Evolutionary conservation across 2,888 invertebrate genomes (phyloP), one percentile per base, ranked within the genome.

Genomic region (Charanyca ferruginea): DNA sequence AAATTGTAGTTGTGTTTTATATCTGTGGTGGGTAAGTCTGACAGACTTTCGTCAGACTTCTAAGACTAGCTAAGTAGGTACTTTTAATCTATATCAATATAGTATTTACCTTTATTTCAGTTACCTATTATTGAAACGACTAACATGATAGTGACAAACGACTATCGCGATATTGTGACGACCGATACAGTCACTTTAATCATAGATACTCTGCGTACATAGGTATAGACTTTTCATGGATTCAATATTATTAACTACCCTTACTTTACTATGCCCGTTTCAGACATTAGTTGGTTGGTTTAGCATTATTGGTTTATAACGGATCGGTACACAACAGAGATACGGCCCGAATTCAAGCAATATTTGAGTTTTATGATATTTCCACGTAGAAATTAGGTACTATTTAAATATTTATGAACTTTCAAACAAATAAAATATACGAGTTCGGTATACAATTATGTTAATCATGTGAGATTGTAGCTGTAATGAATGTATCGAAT

Each of bases 301-400:
- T 77, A 54, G 45, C 66, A 23, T 55, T 77, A 65, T 54, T 66
- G 38, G 41, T 22, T 66, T 62, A 52, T 45, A 61, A 67, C 11
- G 55, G 53, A n/a, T n/a, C n/a, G n/a, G n/a, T n/a, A n/a, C n/a
- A n/a, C n/a, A n/a, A n/a, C n/a, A 13, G 13, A 20, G 47, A 55
- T 51, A 53, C 16, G 32, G 32, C 11, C 18, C 8, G 9, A 38
- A 28, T 49, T 47, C 11, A 8, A 13, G 35, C 9, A 32, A 11
- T 9, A 32, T 2, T 11, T 9, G 32, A 32, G 11, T 32, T 32
- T 9, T 11, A 32, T 32, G 3, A 18, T 16, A 20, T 48, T 42
- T 32, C n/a, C 9, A 7, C 1, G 13, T 41, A n/a, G 5, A 22
- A 22, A 53, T 38, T 9, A n/a, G n/a, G n/a, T n/a, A n/a, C 1